These are phyloP conservation scores for Pogonognathellus flavescens DNA, from an alignment of 1,140 invertebrate genomes.

Conservation along the genomic window DNA sequence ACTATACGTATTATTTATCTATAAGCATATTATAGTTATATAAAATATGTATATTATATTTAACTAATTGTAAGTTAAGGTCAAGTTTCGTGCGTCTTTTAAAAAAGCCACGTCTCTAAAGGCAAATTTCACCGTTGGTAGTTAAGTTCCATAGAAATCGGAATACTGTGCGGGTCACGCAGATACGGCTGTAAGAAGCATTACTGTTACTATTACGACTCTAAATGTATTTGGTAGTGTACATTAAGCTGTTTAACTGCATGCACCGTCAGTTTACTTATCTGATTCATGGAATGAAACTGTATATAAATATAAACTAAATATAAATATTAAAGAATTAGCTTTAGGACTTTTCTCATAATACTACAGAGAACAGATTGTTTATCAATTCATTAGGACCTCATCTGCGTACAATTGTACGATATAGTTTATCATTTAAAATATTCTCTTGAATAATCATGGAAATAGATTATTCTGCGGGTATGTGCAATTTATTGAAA, in stretches of 20 bases:
- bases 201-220: too few species aligned
- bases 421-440: neutral
- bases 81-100: slow-evolving; percentile 8
- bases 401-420: neutral
- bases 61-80: neutral
- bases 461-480: slow-evolving; percentile 20
- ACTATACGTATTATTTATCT: neutral
- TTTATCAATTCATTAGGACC: too few species aligned
- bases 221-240: too few species aligned
- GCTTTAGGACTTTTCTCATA: neutral
- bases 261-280: neutral
- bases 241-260: neutral
- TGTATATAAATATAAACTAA: slow-evolving; percentile 13
- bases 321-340: neutral
- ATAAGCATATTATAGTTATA: neutral
- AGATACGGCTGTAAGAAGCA: too few species aligned
- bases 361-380: too few species aligned
- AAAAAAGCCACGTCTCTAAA: neutral
- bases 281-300: slow-evolving; percentile 2
- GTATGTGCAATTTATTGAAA: slow-evolving; percentile 15
- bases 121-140: slow-evolving; percentile 29
- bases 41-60: neutral
- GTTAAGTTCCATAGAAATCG: neutral
- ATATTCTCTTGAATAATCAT: slow-evolving; percentile 1
- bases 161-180: neutral